A percentile compares a stretch with the other conserved stretches of the same genome.
Conservation (phyloP, 1,140 invertebrate genomes). For the Scaptomyza pallida region DNA sequence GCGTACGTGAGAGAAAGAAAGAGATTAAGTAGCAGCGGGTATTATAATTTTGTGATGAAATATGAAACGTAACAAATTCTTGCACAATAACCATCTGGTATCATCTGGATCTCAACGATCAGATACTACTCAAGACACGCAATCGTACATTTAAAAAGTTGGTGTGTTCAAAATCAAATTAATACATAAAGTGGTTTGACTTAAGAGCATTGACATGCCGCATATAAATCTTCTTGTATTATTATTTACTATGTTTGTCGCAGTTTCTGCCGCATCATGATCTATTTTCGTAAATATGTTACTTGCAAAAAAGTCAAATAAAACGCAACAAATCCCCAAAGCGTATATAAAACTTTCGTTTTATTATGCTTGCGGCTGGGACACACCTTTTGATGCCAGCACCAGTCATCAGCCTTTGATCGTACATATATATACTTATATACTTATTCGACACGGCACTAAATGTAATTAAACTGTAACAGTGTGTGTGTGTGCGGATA, state of each 20-base stretch:
- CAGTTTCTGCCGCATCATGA: slow-evolving; percentile 67
- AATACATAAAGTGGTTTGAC: no score
- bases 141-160: not conserved
- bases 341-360: slow-evolving; percentile 65
- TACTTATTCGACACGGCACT: slow-evolving; percentile 26
- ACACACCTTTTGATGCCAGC: slow-evolving; percentile 59
- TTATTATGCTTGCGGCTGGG: slow-evolving; percentile 63
- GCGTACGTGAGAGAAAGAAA: slow-evolving; percentile 8
- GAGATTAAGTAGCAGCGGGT: not conserved
- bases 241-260: slow-evolving; percentile 56
- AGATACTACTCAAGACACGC: not conserved
- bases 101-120: not conserved
- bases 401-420: slow-evolving; percentile 59
- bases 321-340: slow-evolving; percentile 37
- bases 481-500: slow-evolving; percentile 18
- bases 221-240: slow-evolving; percentile 13
- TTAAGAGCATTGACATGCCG: slow-evolving; percentile 39
- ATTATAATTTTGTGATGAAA: slow-evolving; percentile 13
- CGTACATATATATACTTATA: slow-evolving; percentile 11
- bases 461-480: slow-evolving; percentile 42
- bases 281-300: slow-evolving; percentile 74
- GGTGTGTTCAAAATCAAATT: not conserved
- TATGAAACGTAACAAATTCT: not conserved
- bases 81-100: not conserved
- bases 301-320: slow-evolving; percentile 71